A percentile compares a stretch with the other conserved stretches of the same genome.
Evolutionary conservation across 1,140 invertebrate species (phyloP).

Genomic region (Propsilocerus akamusi): DNA sequence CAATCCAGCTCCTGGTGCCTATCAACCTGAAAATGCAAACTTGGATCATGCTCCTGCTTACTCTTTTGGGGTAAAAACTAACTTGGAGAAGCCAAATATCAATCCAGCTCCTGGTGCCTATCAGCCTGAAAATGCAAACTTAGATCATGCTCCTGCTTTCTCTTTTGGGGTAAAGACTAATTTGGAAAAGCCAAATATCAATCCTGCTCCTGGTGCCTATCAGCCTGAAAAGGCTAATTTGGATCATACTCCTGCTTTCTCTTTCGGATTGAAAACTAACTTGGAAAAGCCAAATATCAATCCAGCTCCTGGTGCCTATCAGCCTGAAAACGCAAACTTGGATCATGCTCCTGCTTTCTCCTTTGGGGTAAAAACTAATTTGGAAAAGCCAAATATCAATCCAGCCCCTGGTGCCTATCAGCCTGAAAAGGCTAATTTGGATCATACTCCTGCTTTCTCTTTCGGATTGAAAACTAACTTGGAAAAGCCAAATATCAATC

Average conservation of each 20-base stretch:
- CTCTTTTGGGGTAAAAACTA: conserved; percentile 30
- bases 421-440: conserved; percentile 34
- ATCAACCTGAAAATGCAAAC: conserved; percentile 58
- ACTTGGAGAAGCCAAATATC: conserved; percentile 29
- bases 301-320: conserved; percentile 34
- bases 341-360: conserved; percentile 32
- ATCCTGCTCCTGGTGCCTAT: conserved; percentile 36
- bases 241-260: conserved; percentile 36
- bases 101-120: conserved; percentile 42
- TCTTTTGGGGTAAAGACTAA: conserved; percentile 35
- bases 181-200: conserved; percentile 28
- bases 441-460: conserved; percentile 30
- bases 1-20: conserved; percentile 55
- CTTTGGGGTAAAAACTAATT: conserved; percentile 23
- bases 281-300: conserved; percentile 28
- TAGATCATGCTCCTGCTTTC: conserved; percentile 36
- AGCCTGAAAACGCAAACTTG: conserved; percentile 34
- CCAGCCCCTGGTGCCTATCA: conserved; percentile 35
- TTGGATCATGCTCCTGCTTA: conserved; percentile 31
- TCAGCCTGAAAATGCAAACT: conserved; percentile 41
- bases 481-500: conserved; percentile 30
- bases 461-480: conserved; percentile 24
- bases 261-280: conserved; percentile 34
- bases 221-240: conserved; percentile 40
- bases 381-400: conserved; percentile 28